Conservation (phyloP, 2,113 vertebrate species). For the Corythornis cristatus region DNA sequence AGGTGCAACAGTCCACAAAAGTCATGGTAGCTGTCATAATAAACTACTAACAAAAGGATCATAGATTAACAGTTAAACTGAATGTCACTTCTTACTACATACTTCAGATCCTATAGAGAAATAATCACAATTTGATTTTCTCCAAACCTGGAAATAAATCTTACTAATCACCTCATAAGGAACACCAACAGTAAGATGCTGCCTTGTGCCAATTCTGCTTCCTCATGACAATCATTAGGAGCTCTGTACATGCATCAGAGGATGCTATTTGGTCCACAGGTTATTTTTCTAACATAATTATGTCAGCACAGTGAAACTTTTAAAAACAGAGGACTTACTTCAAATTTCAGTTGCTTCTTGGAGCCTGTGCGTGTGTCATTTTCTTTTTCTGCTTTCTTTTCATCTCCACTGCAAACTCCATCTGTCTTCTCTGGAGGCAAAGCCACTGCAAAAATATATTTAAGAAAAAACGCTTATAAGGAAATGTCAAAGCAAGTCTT, state of each 20-base stretch:
- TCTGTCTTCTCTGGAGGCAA: conserved; percentile 94
- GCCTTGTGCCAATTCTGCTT: neutral
- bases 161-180: neutral
- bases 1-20: neutral
- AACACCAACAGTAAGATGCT: neutral
- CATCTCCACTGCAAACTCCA: conserved; percentile 83
- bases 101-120: neutral
- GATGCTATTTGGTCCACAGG: neutral
- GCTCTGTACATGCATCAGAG: neutral
- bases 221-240: neutral
- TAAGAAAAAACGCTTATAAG: conserved; percentile 18
- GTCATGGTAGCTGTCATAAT: neutral
- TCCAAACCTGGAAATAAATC: neutral
- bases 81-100: neutral
- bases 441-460: conserved; percentile 82
- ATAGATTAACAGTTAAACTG: neutral
- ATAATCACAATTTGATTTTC: neutral
- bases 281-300: conserved; percentile 41
- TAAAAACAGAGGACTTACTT: conserved; percentile 80
- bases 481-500: conserved; percentile 50
- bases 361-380: conserved; percentile 78
- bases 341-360: conserved; percentile 96
- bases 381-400: conserved; percentile 88
- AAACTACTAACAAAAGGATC: neutral
- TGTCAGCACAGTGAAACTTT: conserved; percentile 1